Percentiles rank a stretch among this genome's conserved stretches.
Conservation (phyloP, 2,888 invertebrate species). For the Chaitophorus viminalis region DNA sequence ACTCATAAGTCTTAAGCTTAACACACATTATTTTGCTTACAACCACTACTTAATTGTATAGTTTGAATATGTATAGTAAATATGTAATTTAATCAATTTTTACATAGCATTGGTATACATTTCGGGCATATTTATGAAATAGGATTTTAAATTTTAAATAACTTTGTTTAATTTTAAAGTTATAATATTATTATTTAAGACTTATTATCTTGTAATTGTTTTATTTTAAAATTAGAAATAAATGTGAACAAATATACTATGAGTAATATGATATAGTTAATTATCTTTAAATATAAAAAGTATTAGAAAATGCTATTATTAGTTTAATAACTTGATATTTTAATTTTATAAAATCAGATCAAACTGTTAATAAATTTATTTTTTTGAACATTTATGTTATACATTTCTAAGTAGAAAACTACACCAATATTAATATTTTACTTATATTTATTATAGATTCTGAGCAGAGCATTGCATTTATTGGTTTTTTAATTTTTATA, state of each 20-base stretch:
- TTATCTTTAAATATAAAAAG: not conserved
- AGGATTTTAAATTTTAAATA: not conserved
- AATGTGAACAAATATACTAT: not conserved
- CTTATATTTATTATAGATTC: too few relatives aligned
- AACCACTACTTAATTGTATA: not conserved
- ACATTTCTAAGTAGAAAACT: not conserved
- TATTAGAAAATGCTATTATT: too few relatives aligned
- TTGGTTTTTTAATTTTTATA: too few relatives aligned
- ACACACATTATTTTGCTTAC: not conserved
- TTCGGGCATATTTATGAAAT: not conserved
- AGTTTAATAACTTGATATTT: not conserved
- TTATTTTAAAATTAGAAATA: not conserved
- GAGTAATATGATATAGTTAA: not conserved
- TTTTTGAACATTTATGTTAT: not conserved
- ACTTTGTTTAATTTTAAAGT: not conserved
- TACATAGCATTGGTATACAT: not conserved
- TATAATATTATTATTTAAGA: not conserved
- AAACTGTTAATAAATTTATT: not conserved
- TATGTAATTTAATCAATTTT: too few relatives aligned
- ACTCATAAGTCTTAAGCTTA: constrained; percentile 30
- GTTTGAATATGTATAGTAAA: not conserved
- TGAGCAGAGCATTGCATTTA: too few relatives aligned
- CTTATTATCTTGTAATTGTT: not conserved
- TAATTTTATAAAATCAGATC: not conserved
- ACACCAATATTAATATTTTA: too few relatives aligned